Evolutionary conservation across 2,888 invertebrate species (phyloP), one percentile per base, ranked within the genome.

Genomic region (Lycophotia porphyrea): DNA sequence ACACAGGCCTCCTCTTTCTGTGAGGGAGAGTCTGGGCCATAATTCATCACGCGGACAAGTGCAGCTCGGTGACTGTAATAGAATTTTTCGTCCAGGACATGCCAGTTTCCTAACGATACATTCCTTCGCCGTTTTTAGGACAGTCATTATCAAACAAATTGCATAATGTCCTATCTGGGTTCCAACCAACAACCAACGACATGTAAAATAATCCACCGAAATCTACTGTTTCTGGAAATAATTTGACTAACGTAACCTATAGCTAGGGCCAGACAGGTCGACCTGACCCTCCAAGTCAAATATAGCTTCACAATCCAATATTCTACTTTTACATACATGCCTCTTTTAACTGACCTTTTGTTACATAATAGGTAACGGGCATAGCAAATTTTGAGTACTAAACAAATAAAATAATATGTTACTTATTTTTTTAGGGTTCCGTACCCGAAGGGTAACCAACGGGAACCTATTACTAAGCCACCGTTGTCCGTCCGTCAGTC

Each of bases 291-390:
- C 55, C 0, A 24, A 55, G 4, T 47, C 69, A 65, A 49, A 80
- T 80, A 80, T 80, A 80, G 60, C 74, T 61, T 13, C 44, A 18
- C 24, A 44, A 55, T 55, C 36, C 21, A 31, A 64, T 60, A 39
- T 39, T 24, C 65, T 11, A 69, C 42, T 60, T 79, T 52, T 34
- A 27, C 4, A 31, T 34, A 27, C 4, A 31, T 27, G 11, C 0
- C 36, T 18, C 0, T 39, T 76, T 77, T 39, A 15, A 49, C 60
- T 52, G 27, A 58, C 58, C 39, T 47, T 70, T 39, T 58, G 2
- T 69, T 65, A 64, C 5, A 18, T 61, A n/a, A 47, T 27, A 39
- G 18, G 39, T 39, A 36, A 34, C 49, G 27, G 52, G 24, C 52
- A n/a, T 27, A 24, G 18, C 9, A 52, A 60, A 60, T 5, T 60